phyloP scores from a whole-genome alignment of 1,140 invertebrate genomes.

The Uloborus diversus region DNA sequence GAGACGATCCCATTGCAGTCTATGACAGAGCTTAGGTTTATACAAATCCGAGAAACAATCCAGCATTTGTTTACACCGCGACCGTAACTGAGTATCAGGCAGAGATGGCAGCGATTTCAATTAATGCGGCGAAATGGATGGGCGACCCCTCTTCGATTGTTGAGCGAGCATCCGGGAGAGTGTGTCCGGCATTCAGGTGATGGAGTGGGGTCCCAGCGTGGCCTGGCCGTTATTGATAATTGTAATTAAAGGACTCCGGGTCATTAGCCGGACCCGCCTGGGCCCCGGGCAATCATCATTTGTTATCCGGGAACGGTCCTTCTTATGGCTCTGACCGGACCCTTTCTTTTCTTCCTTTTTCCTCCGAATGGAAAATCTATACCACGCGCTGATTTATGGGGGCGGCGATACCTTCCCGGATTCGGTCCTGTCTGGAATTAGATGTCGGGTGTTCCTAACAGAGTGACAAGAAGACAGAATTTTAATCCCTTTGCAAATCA shows the following conservation, averaged over 20 bases:
- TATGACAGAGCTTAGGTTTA: too few relatives aligned
- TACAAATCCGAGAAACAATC: too few relatives aligned
- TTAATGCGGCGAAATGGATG: too few relatives aligned
- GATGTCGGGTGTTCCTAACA: too few relatives aligned
- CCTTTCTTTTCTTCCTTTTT: constrained; percentile 25
- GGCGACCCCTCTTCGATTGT: constrained; percentile 14
- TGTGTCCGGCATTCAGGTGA: constrained; percentile 47
- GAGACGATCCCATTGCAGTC: too few relatives aligned
- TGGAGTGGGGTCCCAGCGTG: constrained; percentile 51
- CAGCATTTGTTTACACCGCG: too few relatives aligned
- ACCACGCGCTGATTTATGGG: constrained; percentile 22
- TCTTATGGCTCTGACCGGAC: constrained; percentile 14
- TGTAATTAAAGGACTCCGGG: constrained; percentile 56
- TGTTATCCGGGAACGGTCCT: constrained; percentile 44
- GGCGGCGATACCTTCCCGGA: too few relatives aligned
- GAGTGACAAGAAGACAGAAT: too few relatives aligned
- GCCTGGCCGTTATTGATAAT: constrained; percentile 56
- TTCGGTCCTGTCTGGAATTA: too few relatives aligned
- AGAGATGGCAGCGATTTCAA: too few relatives aligned
- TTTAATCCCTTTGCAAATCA: too few relatives aligned
- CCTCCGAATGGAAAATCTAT: constrained; percentile 51
- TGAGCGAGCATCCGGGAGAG: constrained; percentile 36
- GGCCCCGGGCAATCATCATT: constrained; percentile 48
- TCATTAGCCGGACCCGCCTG: constrained; percentile 51
- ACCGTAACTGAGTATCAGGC: too few relatives aligned